These are phyloP conservation scores for Himalopsyche japonica DNA, from an alignment of 2,888 invertebrate genomes.

Conservation along the genomic window DNA sequence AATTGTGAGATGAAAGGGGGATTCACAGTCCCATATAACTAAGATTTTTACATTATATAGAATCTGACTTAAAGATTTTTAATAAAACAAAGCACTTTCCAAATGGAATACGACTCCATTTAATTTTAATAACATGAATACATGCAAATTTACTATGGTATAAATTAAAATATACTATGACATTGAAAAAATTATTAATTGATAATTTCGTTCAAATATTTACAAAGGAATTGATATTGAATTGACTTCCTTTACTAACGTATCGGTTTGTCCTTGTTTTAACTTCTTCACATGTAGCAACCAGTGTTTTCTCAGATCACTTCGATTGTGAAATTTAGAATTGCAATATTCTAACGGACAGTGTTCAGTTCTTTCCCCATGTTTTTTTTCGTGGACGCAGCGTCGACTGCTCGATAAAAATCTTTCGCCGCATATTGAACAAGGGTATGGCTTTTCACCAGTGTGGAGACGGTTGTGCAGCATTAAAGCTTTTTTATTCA, in stretches of 20 bases:
- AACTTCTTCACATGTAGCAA: constrained; percentile 17
- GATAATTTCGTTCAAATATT: too few relatives aligned
- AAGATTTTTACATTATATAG: too few relatives aligned
- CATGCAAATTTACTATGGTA: too few relatives aligned
- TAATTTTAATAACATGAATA: too few relatives aligned
- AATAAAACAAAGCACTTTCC: too few relatives aligned
- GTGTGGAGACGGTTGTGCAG: constrained; percentile 32
- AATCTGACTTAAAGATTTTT: too few relatives aligned
- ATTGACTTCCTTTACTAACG: not conserved
- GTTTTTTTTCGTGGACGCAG: constrained; percentile 23
- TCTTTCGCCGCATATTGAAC: constrained; percentile 20
- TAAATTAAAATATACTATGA: too few relatives aligned
- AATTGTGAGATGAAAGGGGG: too few relatives aligned
- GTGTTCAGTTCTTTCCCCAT: constrained; percentile 26
- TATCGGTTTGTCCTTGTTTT: not conserved
- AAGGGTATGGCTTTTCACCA: constrained; percentile 30
- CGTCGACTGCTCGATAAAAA: constrained; percentile 34
- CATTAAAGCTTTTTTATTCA: constrained; percentile 28
- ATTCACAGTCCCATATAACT: too few relatives aligned
- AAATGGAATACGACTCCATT: too few relatives aligned
- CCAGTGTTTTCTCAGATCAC: constrained; percentile 30
- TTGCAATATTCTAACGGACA: constrained; percentile 15
- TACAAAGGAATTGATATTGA: not conserved
- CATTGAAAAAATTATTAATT: too few relatives aligned
- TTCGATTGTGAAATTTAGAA: constrained; percentile 23